Percentiles rank a stretch among this genome's conserved stretches.
phyloP scores from a whole-genome alignment of 2,888 invertebrate genomes.

The Idaea straminata region DNA sequence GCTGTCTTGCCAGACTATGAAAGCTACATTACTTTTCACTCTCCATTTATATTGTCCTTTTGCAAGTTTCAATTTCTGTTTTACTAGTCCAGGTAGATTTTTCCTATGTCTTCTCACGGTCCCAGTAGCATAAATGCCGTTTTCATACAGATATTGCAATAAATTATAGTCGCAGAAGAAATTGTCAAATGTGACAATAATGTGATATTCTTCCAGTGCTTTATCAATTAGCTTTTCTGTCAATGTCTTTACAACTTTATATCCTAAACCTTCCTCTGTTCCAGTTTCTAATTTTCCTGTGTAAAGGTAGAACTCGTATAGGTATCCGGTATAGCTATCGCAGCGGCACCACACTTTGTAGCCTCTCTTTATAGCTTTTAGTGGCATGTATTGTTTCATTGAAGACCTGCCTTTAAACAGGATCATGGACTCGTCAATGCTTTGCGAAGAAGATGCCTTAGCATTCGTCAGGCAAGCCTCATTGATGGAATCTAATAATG shows the following conservation, averaged over 20 bases:
- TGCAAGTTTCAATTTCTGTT: slow-evolving; percentile 22
- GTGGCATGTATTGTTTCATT: slow-evolving; percentile 24
- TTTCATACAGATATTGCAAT: slow-evolving; percentile 21
- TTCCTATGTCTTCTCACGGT: slow-evolving; percentile 28
- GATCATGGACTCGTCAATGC: too few relatives aligned
- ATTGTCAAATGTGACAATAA: slow-evolving; percentile 26
- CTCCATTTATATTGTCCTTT: slow-evolving; percentile 36
- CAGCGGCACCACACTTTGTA: slow-evolving; percentile 20
- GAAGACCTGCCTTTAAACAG: too few relatives aligned
- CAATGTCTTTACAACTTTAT: slow-evolving; percentile 28
- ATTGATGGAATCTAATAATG: too few relatives aligned
- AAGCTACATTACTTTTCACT: slow-evolving; percentile 29
- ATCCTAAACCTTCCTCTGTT: slow-evolving; percentile 33
- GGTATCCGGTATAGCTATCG: slow-evolving; percentile 18
- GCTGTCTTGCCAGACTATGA: slow-evolving; percentile 35
- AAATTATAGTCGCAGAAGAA: slow-evolving; percentile 25
- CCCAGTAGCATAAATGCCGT: slow-evolving; percentile 24
- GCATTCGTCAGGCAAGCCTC: too few relatives aligned
- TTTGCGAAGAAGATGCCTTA: too few relatives aligned
- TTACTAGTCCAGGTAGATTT: slow-evolving; percentile 30
- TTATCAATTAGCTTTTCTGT: slow-evolving; percentile 17
- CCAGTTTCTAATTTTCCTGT: slow-evolving; percentile 15
- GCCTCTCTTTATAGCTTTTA: slow-evolving; percentile 21
- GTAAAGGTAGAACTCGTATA: slow-evolving; percentile 18
- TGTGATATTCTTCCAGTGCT: slow-evolving; percentile 9